Percentiles rank a stretch among this genome's conserved stretches.
Conservation (phyloP, 2,797 vertebrate genomes). For the Coilia nasus region DNA sequence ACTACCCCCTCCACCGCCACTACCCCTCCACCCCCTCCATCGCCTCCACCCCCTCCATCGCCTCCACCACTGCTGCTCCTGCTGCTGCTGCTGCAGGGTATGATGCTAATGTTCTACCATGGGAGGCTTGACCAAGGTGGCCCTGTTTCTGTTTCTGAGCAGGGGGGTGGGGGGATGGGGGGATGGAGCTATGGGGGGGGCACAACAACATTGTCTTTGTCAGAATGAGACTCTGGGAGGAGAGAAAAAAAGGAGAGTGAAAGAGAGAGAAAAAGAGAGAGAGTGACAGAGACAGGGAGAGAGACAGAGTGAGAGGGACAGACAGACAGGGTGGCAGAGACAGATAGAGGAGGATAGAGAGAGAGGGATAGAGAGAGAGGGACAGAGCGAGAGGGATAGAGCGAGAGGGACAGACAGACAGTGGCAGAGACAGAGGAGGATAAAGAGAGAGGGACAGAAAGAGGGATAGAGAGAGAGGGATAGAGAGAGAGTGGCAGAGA, state of each 20-base stretch:
- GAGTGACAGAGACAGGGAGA: neutral
- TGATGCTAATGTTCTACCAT: neutral
- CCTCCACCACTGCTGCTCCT: neutral
- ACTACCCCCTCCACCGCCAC: no score
- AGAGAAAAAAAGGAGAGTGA: neutral
- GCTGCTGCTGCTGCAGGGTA: neutral
- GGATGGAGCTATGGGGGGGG: neutral
- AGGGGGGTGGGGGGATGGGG: neutral
- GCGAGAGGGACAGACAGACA: neutral
- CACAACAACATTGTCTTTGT: conserved; percentile 1
- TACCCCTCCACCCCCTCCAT: no score
- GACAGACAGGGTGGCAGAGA: no score
- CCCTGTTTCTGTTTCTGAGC: neutral
- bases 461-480: no score
- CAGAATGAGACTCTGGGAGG: neutral
- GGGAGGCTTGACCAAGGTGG: conserved; percentile 20
- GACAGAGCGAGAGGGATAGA: neutral
- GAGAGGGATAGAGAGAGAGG: neutral
- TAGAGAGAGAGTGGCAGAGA: no score
- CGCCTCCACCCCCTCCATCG: no score
- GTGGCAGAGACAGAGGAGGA: neutral
- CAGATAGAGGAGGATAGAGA: no score
- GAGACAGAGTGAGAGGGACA: no score
- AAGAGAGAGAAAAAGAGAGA: neutral
- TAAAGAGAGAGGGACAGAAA: neutral